These are phyloP conservation scores for Caenorhabditis wallacei DNA, from an alignment of 2,888 invertebrate species.

Conservation along the genomic window DNA sequence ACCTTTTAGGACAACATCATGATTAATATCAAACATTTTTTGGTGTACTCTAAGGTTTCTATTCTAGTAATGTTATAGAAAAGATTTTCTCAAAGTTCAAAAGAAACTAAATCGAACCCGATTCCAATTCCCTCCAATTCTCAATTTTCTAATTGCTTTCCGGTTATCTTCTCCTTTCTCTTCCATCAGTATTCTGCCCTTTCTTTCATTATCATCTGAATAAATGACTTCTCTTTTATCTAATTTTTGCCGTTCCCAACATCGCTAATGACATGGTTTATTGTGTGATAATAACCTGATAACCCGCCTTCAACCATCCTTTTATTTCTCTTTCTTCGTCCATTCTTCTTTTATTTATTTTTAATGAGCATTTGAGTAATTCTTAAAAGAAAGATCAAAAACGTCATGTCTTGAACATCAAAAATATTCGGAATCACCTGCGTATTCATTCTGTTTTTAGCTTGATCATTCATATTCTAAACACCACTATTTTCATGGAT, in stretches of 20 bases:
- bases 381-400: not conserved
- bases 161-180: not conserved
- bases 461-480: constrained; percentile 15
- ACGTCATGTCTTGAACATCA: not conserved
- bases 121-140: no score
- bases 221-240: constrained; percentile 9
- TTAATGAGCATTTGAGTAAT: not conserved
- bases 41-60: no score
- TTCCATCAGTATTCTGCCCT: no score
- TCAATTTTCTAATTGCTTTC: not conserved
- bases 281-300: constrained; percentile 35
- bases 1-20: no score
- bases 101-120: no score
- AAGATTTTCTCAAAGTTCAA: no score
- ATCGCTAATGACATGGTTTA: constrained; percentile 20
- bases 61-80: no score
- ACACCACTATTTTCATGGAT: not conserved
- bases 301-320: constrained; percentile 2
- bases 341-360: not conserved
- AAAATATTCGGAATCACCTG: not conserved
- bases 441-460: not conserved
- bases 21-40: not conserved
- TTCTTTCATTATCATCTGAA: constrained; percentile 1
- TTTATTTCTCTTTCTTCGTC: not conserved
- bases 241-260: constrained; percentile 14